phyloP scores from a whole-genome alignment of 2,888 invertebrate genomes.

The Baronia brevicornis region DNA sequence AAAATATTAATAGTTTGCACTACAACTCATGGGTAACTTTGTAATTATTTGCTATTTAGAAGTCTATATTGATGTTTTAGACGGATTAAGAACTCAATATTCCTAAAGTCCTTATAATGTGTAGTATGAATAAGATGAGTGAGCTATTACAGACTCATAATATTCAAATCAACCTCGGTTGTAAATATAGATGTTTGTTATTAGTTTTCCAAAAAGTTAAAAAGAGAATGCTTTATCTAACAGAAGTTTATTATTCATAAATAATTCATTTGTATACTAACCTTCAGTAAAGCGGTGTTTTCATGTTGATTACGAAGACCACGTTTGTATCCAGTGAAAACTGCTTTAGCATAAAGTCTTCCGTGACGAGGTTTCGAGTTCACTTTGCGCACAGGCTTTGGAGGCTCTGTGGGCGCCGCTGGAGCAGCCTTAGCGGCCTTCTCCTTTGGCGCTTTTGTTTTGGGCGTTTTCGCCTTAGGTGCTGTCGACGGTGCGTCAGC shows the following conservation, averaged over 20 bases:
- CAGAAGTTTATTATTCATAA: not conserved
- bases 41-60: too few species aligned
- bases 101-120: too few species aligned
- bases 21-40: too few species aligned
- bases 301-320: constrained; percentile 98
- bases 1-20: too few species aligned
- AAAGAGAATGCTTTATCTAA: too few species aligned
- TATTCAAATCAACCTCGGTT: too few species aligned
- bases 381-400: constrained; percentile 66
- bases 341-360: constrained; percentile 96
- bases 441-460: constrained; percentile 75
- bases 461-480: constrained; percentile 71
- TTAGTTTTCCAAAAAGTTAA: too few species aligned
- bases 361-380: constrained; percentile 80
- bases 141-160: too few species aligned
- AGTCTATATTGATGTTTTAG: too few species aligned
- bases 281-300: constrained; percentile 95
- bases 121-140: too few species aligned
- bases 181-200: too few species aligned
- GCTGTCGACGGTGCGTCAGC: constrained; percentile 77
- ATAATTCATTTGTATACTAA: constrained; percentile 25
- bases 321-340: constrained; percentile 96
- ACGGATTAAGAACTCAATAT: too few species aligned
- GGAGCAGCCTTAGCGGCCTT: constrained; percentile 73
- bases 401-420: constrained; percentile 69